Conservation (phyloP, 1,140 invertebrate genomes). For the Camponotus floridanus region DNA sequence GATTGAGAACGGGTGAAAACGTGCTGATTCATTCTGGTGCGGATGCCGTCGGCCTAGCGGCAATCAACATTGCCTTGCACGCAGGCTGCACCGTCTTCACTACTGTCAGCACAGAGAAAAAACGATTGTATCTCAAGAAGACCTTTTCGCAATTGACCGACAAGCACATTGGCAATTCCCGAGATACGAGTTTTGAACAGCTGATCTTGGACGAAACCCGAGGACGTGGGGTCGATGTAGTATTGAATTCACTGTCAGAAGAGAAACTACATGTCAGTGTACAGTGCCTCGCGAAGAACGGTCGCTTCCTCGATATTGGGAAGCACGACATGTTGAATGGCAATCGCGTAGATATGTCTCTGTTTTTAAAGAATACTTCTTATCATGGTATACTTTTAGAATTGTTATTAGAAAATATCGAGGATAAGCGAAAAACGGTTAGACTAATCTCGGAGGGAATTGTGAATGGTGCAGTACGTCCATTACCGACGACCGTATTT, state of each 20-base stretch:
- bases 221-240: constrained; percentile 95
- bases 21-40: constrained; percentile 98
- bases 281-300: constrained; percentile 95
- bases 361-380: constrained; percentile 98
- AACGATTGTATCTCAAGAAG: constrained; percentile 94
- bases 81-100: constrained; percentile 95
- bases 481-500: constrained; percentile 94
- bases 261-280: constrained; percentile 97
- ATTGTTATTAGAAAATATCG: constrained; percentile 92
- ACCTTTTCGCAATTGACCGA: constrained; percentile 94
- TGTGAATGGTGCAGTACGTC: constrained; percentile 93
- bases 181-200: constrained; percentile 96
- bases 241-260: constrained; percentile 95
- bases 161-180: constrained; percentile 95
- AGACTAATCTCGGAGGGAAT: constrained; percentile 94
- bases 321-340: constrained; percentile 98
- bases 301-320: constrained; percentile 98
- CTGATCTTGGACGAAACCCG: constrained; percentile 92
- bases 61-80: constrained; percentile 96
- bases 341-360: constrained; percentile 94
- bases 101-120: constrained; percentile 95
- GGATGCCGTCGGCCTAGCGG: constrained; percentile 98
- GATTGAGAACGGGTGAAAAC: constrained; percentile 93
- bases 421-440: constrained; percentile 91
- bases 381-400: constrained; percentile 98